Conservation (phyloP, 1,140 invertebrate genomes). For the Hylaeus anthracinus region DNA sequence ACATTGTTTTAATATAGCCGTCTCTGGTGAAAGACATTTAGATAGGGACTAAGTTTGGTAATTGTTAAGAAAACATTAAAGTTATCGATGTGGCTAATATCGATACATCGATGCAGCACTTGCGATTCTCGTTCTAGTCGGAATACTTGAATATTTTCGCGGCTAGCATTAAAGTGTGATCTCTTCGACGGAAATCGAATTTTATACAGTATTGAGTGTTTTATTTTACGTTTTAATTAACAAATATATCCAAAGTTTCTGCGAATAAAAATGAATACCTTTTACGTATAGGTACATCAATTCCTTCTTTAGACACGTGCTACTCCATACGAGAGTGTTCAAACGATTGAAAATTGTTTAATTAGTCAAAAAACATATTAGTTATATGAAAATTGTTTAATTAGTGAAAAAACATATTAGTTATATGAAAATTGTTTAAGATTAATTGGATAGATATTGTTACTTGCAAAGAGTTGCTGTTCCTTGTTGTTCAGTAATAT, state of each 20-base stretch:
- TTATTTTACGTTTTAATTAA: not conserved
- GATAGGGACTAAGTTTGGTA: not conserved
- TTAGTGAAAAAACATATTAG: not conserved
- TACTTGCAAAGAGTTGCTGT: not conserved
- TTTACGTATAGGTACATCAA: not conserved
- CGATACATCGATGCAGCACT: constrained; percentile 26
- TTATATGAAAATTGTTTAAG: not conserved
- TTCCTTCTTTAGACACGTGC: not conserved
- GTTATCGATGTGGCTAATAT: not conserved
- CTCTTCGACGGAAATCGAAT: no score
- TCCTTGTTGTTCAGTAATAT: not conserved
- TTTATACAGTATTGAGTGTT: not conserved
- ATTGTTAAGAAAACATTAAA: not conserved
- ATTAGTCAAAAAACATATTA: not conserved
- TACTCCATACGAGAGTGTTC: not conserved
- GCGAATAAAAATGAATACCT: not conserved
- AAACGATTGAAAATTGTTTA: not conserved
- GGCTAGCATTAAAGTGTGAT: not conserved
- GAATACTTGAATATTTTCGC: constrained; percentile 25
- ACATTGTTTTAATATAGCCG: no score
- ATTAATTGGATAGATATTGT: not conserved
- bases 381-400: not conserved
- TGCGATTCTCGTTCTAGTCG: constrained; percentile 4
- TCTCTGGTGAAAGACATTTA: no score
- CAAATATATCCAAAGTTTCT: not conserved